Base-by-base conservation (phyloP, 1,140 invertebrate genomes). In the Ceratoteleas bidentatus region DNA sequence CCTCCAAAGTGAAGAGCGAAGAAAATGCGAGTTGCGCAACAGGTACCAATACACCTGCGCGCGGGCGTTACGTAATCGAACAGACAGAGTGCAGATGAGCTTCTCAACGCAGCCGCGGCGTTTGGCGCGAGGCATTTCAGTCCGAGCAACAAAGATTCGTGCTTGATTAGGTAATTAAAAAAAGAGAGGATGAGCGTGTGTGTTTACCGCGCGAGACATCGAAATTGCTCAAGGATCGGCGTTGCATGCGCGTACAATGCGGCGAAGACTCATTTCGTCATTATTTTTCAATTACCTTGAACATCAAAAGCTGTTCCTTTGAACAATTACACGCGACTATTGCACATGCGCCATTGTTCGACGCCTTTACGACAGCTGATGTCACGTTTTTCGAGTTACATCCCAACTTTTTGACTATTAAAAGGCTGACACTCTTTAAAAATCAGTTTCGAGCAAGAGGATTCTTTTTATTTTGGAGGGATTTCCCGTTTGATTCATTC, bases 11-110 rank as follows among this genome's bases (percentile, higher is more conserved):
- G 87, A 89, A 84, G 86, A 89, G 87, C 85, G 87, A 90, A 89
- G 89, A 90, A 90, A 90, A 89, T 84, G 84, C 83, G 79, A 50
- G 82, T 91, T 91, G 87, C 87, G 89, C 89, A 91, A 91, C 88
- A 90, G 89, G 89, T 90, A 88, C 85, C 72, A 57, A 79, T 78
- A 83, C 84, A 88, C 85, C 85, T 85, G 77, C 82, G 69, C 76
- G 56, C 68, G 60, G 56, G 64, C 69, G 86, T 90, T 91, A 87
- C 88, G 87, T 90, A 90, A 91, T 89, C 86, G 83, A 72, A 49
- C 52, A 73, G 47, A 81, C 81, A 80, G 87, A 90, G 74, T 87
- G 85, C 84, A 83, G 85, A 86, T 88, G 83, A 79, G 78, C 52
- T 58, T 60, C 69, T 72, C 24, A 24, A 24, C 62, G 45, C 47